A percentile compares a stretch with the other conserved stretches of the same genome.
phyloP scores from a whole-genome alignment of 2,113 vertebrate genomes.

The Eublepharis macularius region DNA sequence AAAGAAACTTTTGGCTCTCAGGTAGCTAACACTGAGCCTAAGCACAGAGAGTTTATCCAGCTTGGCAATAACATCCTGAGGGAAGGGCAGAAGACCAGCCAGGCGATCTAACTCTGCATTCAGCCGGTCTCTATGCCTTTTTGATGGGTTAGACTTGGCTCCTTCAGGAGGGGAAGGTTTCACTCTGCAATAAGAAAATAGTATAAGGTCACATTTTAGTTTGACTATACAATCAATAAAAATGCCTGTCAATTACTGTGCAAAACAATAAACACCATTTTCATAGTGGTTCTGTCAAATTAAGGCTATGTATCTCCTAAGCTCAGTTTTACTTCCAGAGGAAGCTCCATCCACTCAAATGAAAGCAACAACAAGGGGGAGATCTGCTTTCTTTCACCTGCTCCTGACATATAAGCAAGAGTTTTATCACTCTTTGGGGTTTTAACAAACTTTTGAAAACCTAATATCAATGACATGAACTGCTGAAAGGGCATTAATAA shows the following conservation, averaged over 20 bases:
- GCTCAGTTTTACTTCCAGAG: background rate
- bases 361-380: background rate
- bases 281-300: rapidly evolving
- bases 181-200: slow-evolving; percentile 64
- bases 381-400: too few species aligned
- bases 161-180: slow-evolving; percentile 78
- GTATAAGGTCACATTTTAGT: background rate
- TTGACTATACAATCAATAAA: background rate
- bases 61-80: slow-evolving; percentile 85
- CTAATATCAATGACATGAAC: background rate
- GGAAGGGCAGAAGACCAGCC: slow-evolving; percentile 84
- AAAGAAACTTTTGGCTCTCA: slow-evolving; percentile 88
- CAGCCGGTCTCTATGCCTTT: slow-evolving; percentile 85
- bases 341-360: background rate
- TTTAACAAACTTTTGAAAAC: background rate
- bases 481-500: background rate
- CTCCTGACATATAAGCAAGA: too few species aligned
- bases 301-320: background rate
- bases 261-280: background rate
- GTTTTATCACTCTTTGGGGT: background rate
- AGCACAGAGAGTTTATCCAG: slow-evolving; percentile 89
- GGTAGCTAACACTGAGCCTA: slow-evolving; percentile 87
- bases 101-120: slow-evolving; percentile 85
- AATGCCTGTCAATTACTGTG: background rate
- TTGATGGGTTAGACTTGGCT: slow-evolving; percentile 86